Conservation (phyloP, 2,113 vertebrate genomes). For the chimpanzee (Pan troglodytes) region NHGRI_mPanTro3-v2.1_pri NC_072401.2:27077501-27078000, state of each 20-base stretch:
- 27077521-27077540: neutral
- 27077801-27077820: neutral
- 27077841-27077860: no score
- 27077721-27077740: conserved; percentile 95
- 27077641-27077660: conserved; percentile 22
- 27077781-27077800: conserved; percentile 41
- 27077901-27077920: no score
- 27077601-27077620: conserved; percentile 3
- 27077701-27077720: conserved; percentile 94
- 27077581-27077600: neutral
- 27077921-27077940: no score
- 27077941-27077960: no score
- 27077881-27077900: no score
- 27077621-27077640: conserved; percentile 57
- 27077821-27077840: no score
- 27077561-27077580: neutral
- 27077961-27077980: no score
- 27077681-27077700: conserved; percentile 93
- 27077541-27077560: neutral
- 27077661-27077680: conserved; percentile 81
- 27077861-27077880: no score
- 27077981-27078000: no score
- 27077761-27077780: neutral
- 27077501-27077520: neutral
- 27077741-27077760: conserved; percentile 90